Base-by-base conservation (phyloP, 1,140 invertebrate genomes). In the Eciton burchellii region DNA sequence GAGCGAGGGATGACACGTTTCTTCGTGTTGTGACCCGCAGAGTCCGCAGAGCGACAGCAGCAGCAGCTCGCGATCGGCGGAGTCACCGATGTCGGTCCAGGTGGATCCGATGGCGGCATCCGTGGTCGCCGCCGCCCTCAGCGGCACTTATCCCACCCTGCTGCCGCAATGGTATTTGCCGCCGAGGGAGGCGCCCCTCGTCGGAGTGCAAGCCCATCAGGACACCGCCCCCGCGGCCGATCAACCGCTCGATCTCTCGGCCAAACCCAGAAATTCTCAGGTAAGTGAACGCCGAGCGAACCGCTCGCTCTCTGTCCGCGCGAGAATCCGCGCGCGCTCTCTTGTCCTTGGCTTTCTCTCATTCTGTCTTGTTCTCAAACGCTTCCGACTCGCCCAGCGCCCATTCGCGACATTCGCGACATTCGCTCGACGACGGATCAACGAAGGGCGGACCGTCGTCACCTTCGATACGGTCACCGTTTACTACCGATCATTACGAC, bases 201-300 rank as follows among this genome's bases (percentile, higher is more conserved):
- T 94, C 76, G 94, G 93, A 89, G 93, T 95, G 24, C 95, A 95
- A 63, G 87, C 90, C 63, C 91, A 92, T 83, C 93, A 94, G 91
- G 93, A 94, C 92, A 93, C 92, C 83, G 92, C 93, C 62, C 85
- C 90, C 84, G 93, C 93, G 59, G 94, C 94, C 84, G 96, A 97
- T 90, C 96, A 97, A 93, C 97, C 97, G 26, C 95, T 97, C 84
- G 97, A 97, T 94, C 95, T 97, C 88, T 97, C 97, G 94, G 96
- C 96, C 88, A 97, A 97, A 91, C 93, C 94, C 84, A 94, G 94
- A 93, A 93, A 91, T 88, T 93, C 92, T 92, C 93, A 94, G 93
- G 93, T 94, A 87, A 86, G 82, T 77, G n/a, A n/a, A n/a, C n/a
- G n/a, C 41, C 16, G 74, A 52, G 26, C 6, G 35, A 35, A 54